Evolutionary conservation across 1,140 invertebrate genomes (phyloP).

Genomic region (Orius insidiosus): DNA sequence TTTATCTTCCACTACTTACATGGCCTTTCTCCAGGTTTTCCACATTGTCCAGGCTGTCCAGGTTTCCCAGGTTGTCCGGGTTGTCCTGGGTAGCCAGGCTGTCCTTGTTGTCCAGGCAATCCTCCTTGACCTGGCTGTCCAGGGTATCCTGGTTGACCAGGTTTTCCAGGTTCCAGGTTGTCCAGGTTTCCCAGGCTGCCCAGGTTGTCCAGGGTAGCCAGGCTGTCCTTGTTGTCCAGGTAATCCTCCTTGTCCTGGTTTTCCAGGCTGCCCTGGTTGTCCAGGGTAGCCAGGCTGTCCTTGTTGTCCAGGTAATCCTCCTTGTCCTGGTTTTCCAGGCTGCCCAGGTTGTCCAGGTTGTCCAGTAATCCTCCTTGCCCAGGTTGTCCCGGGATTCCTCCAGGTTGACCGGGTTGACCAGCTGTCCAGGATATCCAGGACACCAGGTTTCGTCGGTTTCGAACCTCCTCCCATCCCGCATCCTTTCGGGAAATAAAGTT

Average conservation of each 20-base stretch:
- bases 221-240: too few species aligned
- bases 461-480: conserved; percentile 25
- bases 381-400: conserved; percentile 18
- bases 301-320: conserved; percentile 17
- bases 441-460: too few species aligned
- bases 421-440: conserved; percentile 20
- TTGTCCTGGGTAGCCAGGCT: conserved; percentile 10
- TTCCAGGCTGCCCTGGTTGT: conserved; percentile 14
- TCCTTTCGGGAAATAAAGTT: conserved; percentile 40
- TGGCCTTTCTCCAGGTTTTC: too few species aligned
- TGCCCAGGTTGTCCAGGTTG: conserved; percentile 16
- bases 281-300: conserved; percentile 17
- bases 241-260: too few species aligned
- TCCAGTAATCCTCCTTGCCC: conserved; percentile 11
- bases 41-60: conserved; percentile 8
- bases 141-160: conserved; percentile 13
- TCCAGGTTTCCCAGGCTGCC: conserved; percentile 15
- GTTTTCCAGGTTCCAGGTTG: conserved; percentile 13
- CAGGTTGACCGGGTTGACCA: conserved; percentile 19
- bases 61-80: conserved; percentile 15
- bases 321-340: conserved; percentile 14
- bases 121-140: conserved; percentile 15
- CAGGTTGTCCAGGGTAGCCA: too few species aligned
- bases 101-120: conserved; percentile 15
- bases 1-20: too few species aligned